Evolutionary conservation across 2,797 vertebrate species (phyloP).

Genomic region (Enoplosus armatus): DNA sequence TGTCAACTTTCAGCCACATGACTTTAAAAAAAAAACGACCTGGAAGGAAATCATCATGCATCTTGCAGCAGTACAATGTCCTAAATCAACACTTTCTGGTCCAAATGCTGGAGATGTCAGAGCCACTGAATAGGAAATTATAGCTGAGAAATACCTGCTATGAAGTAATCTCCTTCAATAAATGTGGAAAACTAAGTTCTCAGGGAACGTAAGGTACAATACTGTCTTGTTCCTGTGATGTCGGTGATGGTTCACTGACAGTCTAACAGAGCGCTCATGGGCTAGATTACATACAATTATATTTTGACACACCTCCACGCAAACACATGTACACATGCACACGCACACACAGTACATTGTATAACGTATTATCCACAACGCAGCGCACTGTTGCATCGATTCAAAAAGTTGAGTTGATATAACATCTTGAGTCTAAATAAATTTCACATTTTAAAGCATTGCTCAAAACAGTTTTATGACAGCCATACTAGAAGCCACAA

Average conservation of each 20-base stretch:
- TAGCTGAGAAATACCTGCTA: conserved; percentile 50
- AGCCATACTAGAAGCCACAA: background rate
- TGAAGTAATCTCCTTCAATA: conserved; percentile 32
- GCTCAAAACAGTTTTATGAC: background rate
- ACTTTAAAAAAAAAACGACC: conserved; percentile 28
- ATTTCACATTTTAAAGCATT: background rate
- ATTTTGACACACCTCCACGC: conserved; percentile 46
- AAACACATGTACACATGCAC: conserved; percentile 17
- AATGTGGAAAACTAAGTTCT: conserved; percentile 33
- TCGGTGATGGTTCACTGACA: conserved; percentile 32
- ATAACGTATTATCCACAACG: background rate
- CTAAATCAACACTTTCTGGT: conserved; percentile 53
- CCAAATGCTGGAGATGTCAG: conserved; percentile 33
- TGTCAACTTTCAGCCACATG: conserved; percentile 57
- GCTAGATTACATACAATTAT: conserved; percentile 58
- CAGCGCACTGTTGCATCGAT: background rate
- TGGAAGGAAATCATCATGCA: conserved; percentile 49
- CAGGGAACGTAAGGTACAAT: conserved; percentile 11
- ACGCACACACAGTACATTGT: background rate
- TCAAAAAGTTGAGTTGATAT: background rate
- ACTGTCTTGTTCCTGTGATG: conserved; percentile 29
- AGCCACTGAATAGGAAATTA: conserved; percentile 23
- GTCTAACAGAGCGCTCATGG: conserved; percentile 33
- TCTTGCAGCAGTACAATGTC: conserved; percentile 13
- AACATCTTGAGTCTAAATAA: background rate